Base-by-base conservation (phyloP, 1,140 invertebrate species). In the Gonatopus flavifemur region DNA sequence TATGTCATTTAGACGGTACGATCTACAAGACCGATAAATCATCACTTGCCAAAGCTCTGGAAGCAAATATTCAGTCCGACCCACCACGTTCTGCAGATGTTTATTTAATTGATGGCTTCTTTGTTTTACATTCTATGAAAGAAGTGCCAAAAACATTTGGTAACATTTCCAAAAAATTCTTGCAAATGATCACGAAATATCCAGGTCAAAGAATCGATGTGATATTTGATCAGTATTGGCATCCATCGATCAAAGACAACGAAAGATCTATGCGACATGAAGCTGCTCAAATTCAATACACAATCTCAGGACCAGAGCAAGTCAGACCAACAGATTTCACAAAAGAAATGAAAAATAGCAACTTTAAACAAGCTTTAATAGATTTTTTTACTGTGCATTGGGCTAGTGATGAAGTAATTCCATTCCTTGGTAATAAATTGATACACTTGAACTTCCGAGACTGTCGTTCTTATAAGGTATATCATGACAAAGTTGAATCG, bases 1-100 rank as follows among this genome's bases (percentile, higher is more conserved):
- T 43, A 10, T 31, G 69, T 50, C 60, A 59, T 52, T 48, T 49
- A 28, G 65, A 62, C 44, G 54, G 55, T 16, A 45, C 53, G 6
- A 40, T 58, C 32, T 25, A n/a, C 49, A 15, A 52, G 33, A 53
- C 49, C 30, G 57, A 57, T 50, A 44, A 64, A 58, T 31, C 13
- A n/a, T n/a, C n/a, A n/a, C n/a, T n/a, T n/a, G n/a, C n/a, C n/a
- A n/a, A n/a, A n/a, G n/a, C n/a, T n/a, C n/a, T n/a, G n/a, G n/a
- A n/a, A n/a, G n/a, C n/a, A 43, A 43, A 41, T 18, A 24, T 41
- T n/a, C 3, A 47, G 10, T 43, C 24, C 13, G 24, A 35, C 12
- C 9, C 10, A 31, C 53, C 43, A 2, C 2, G 13, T 2, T 8
- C 25, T n/a, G 16, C 19, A 8, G 41, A 57, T 33, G 44, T 58